phyloP scores from a whole-genome alignment of 1,140 invertebrate genomes.

The Arctopsyche grandis region DNA sequence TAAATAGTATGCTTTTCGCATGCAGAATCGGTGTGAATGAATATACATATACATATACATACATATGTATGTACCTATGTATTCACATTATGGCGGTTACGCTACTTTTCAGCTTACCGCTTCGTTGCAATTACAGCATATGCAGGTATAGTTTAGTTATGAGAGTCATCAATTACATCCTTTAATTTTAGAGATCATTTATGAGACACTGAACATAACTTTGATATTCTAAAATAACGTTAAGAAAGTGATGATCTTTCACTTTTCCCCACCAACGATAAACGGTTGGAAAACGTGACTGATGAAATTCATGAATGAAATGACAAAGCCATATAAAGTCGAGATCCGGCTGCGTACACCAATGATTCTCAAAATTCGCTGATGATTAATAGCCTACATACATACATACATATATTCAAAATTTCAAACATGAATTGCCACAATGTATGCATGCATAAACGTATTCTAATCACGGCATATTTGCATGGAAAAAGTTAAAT shows the following conservation, averaged over 20 bases:
- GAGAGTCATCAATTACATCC: neutral
- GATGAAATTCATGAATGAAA: conserved; percentile 50
- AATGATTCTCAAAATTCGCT: neutral
- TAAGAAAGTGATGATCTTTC: conserved; percentile 24
- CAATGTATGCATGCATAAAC: neutral
- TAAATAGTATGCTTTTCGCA: too few species aligned
- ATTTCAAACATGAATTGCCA: neutral
- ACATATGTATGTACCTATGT: neutral
- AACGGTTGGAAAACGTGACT: conserved; percentile 38
- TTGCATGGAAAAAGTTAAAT: too few species aligned
- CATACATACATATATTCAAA: neutral
- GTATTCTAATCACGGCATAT: too few species aligned
- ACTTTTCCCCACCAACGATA: conserved; percentile 23
- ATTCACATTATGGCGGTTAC: too few species aligned
- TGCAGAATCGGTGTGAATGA: too few species aligned
- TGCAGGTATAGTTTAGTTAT: neutral
- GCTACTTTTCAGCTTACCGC: too few species aligned
- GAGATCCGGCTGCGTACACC: conserved; percentile 34
- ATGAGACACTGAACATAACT: too few species aligned
- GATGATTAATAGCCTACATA: neutral
- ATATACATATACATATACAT: neutral
- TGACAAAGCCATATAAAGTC: conserved; percentile 30
- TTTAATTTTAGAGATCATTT: too few species aligned
- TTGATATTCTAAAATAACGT: neutral
- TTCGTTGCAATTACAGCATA: too few species aligned